These are phyloP conservation scores for Drosophila rubida DNA, from an alignment of 2,888 invertebrate genomes.

Conservation along the genomic window DNA sequence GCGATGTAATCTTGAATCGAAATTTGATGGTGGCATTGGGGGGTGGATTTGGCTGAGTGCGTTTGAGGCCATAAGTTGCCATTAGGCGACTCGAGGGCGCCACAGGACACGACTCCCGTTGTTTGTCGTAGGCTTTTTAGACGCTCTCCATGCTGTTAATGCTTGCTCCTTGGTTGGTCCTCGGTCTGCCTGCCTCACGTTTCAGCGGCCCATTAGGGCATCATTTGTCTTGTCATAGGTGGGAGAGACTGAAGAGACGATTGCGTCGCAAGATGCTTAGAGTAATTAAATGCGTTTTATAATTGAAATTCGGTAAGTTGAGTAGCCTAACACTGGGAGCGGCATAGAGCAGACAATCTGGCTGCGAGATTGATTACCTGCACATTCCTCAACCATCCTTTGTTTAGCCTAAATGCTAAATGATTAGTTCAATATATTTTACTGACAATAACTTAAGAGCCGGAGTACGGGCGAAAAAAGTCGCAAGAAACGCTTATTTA, in stretches of 20 bases:
- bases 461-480: not conserved
- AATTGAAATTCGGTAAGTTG: constrained; percentile 64
- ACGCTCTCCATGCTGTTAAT: constrained; percentile 41
- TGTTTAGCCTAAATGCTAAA: constrained; percentile 7
- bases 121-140: constrained; percentile 18
- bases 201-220: constrained; percentile 61
- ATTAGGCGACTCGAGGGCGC: constrained; percentile 38
- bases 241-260: not conserved
- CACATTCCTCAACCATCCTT: constrained; percentile 11
- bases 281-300: constrained; percentile 70
- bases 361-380: constrained; percentile 32
- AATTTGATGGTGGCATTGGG: constrained; percentile 37
- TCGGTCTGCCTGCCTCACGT: constrained; percentile 43
- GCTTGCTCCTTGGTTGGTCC: constrained; percentile 63
- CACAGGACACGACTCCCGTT: constrained; percentile 34
- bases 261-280: constrained; percentile 15
- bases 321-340: no score
- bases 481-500: not conserved
- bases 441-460: not conserved
- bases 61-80: constrained; percentile 52
- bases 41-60: not conserved
- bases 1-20: constrained; percentile 65
- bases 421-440: not conserved
- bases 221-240: constrained; percentile 57
- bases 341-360: constrained; percentile 8